A percentile compares a stretch with the other conserved stretches of the same genome.
These are phyloP conservation scores for Thecocarcelia acutangulata DNA, from an alignment of 2,888 invertebrate genomes.

Conservation along the genomic window DNA sequence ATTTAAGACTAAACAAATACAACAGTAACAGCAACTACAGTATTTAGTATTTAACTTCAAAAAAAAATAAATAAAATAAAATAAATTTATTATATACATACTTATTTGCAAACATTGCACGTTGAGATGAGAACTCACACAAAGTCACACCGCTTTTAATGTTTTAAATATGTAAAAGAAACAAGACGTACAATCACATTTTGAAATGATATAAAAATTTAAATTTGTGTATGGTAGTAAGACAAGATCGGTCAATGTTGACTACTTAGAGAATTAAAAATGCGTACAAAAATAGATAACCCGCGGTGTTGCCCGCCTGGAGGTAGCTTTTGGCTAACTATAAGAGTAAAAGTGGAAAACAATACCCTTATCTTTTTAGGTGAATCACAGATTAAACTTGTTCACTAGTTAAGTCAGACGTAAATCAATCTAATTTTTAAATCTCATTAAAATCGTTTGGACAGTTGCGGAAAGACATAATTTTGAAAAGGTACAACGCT, in stretches of 20 bases:
- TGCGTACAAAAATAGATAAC: too few relatives aligned
- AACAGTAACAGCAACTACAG: slow-evolving; percentile 16
- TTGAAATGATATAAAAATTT: neutral
- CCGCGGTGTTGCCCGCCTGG: too few relatives aligned
- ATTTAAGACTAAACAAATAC: slow-evolving; percentile 30
- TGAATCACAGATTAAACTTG: too few relatives aligned
- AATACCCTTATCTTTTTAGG: too few relatives aligned
- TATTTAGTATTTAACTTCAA: slow-evolving; percentile 25
- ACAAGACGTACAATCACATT: too few relatives aligned
- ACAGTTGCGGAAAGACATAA: too few relatives aligned
- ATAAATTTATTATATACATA: neutral
- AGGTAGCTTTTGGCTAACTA: too few relatives aligned
- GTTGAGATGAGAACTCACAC: slow-evolving; percentile 58
- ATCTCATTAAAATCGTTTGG: too few relatives aligned
- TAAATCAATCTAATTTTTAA: too few relatives aligned
- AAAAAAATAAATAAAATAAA: neutral
- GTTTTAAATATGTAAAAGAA: slow-evolving; percentile 11
- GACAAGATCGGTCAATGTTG: neutral
- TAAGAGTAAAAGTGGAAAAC: too few relatives aligned
- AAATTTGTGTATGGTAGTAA: neutral
- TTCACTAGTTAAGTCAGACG: too few relatives aligned
- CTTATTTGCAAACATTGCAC: slow-evolving; percentile 48
- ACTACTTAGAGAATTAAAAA: neutral
- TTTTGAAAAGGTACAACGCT: too few relatives aligned
- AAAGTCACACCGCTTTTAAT: slow-evolving; percentile 59